Conservation (phyloP, 2,797 vertebrate genomes). For the Pampus argenteus region DNA sequence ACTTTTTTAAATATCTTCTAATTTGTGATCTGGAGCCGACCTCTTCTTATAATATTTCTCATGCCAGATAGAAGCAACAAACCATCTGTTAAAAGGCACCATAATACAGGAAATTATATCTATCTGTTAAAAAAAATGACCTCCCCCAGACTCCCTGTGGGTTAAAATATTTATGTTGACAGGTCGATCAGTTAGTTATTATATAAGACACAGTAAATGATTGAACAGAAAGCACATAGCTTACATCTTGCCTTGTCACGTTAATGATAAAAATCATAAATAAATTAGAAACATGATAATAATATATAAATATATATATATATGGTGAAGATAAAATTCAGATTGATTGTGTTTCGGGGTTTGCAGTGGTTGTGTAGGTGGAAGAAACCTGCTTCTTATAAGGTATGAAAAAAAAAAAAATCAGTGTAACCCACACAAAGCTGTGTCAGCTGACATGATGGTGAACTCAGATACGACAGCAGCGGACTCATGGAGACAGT, state of each 20-base stretch:
- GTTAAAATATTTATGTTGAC: too few relatives aligned
- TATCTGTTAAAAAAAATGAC: too few relatives aligned
- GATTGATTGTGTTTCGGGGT: not conserved
- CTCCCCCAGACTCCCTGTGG: too few relatives aligned
- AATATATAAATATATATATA: not conserved
- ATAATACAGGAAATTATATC: too few relatives aligned
- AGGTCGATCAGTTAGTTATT: too few relatives aligned
- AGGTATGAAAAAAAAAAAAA: slow-evolving; percentile 22
- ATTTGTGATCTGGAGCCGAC: too few relatives aligned
- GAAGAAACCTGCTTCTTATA: slow-evolving; percentile 18
- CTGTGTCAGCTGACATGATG: slow-evolving; percentile 65
- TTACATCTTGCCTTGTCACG: not conserved
- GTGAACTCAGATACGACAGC: slow-evolving; percentile 64
- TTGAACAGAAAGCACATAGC: not conserved
- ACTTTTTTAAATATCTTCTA: too few relatives aligned
- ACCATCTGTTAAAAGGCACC: too few relatives aligned
- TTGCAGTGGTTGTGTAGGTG: slow-evolving; percentile 38
- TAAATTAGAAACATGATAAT: not conserved
- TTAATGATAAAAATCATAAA: not conserved
- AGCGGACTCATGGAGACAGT: slow-evolving; percentile 82
- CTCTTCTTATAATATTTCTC: too few relatives aligned
- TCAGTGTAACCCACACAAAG: slow-evolving; percentile 54
- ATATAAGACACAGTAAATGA: not conserved
- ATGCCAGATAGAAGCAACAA: too few relatives aligned
- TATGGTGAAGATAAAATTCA: not conserved